Evolutionary conservation across 2,113 vertebrate genomes (phyloP), one percentile per base, ranked within the genome.

Genomic region (Corapipo altera): DNA sequence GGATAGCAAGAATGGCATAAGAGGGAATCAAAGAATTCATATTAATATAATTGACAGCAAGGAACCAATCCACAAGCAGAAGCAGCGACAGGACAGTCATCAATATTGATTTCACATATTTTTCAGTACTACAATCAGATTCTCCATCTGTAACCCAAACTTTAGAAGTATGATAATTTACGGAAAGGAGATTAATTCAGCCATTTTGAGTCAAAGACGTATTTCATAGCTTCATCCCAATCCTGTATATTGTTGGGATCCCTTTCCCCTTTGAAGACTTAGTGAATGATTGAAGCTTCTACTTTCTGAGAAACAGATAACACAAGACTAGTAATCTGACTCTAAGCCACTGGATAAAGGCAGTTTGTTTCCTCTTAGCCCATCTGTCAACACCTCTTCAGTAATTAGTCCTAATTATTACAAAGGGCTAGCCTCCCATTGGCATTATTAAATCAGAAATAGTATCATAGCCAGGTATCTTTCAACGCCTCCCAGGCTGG

Each of bases 331-430:
- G 99, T 99, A 99, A 99, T 99, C 99, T 98, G 99, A 99, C 99
- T 99, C 99, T 99, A 99, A 99, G 99, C 99, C 98, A 96, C 55
- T 97, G 99, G 99, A 99, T 99, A 99, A 99, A 99, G 99, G 98
- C 99, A 99, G 99, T 99, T 99, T 99, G 99, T 99, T 99, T 99
- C 99, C 98, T 99, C 98, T 99, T 98, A 98, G 99, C 98, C 98
- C 70, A 91, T 99, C 99, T 99, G 99, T 99, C 99, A 99, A 99
- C 99, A 99, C 99, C 99, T 99, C 98, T 97, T 97, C 98, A 98
- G 99, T 99, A 99, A 99, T 99, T 99, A 99, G 99, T 99, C 98
- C 99, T 99, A 99, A 99, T 99, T 99, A 99, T 99, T 99, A 99
- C 98, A 98, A 98, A 99, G 98, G 99, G 98, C 99, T 99, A 98